Evolutionary conservation across 2,797 vertebrate species (phyloP).

Genomic region (Neoniphon sammara): DNA sequence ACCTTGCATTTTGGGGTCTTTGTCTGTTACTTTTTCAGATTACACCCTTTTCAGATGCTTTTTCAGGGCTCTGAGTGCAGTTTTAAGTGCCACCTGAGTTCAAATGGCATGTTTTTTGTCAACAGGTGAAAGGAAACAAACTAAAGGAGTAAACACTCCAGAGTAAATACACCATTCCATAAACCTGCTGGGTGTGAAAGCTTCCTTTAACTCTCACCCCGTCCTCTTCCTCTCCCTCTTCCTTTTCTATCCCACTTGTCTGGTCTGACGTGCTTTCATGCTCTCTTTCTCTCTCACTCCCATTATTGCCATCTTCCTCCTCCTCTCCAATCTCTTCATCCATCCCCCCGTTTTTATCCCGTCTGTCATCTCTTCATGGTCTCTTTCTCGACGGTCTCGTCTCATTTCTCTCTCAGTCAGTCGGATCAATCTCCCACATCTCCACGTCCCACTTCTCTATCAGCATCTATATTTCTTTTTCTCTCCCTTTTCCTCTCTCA

Average conservation of each 20-base stretch:
- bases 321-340: slow-evolving; percentile 11
- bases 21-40: too few species aligned
- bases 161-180: slow-evolving; percentile 17
- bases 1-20: too few species aligned
- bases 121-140: too few species aligned
- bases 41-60: too few species aligned
- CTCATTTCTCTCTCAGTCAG: slow-evolving; percentile 18
- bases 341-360: slow-evolving; percentile 24
- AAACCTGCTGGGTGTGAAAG: too few species aligned
- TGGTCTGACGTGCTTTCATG: not conserved
- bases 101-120: too few species aligned
- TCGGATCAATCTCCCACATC: not conserved
- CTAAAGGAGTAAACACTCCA: too few species aligned
- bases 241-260: not conserved
- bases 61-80: too few species aligned
- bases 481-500: not conserved
- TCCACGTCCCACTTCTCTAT: slow-evolving; percentile 16
- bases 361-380: slow-evolving; percentile 19
- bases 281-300: not conserved
- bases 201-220: not conserved
- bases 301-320: not conserved
- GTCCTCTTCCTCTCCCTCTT: not conserved
- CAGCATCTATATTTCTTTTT: not conserved
- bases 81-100: too few species aligned
- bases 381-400: not conserved